Evolutionary conservation across 2,888 invertebrate genomes (phyloP), one percentile per base, ranked within the genome.

Genomic region (Apotomis capreana): DNA sequence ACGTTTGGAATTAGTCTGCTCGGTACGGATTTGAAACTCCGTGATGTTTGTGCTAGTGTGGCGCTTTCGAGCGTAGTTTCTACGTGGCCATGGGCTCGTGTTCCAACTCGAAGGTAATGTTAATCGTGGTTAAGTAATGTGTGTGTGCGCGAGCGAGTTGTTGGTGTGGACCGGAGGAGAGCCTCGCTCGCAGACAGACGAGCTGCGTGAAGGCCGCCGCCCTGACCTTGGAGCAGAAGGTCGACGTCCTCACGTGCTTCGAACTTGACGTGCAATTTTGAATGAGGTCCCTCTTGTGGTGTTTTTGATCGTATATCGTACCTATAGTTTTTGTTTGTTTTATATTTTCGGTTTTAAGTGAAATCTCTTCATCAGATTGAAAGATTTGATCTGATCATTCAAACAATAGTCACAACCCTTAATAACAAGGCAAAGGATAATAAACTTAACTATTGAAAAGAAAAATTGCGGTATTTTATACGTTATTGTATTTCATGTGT

Each of bases 141-240:
- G 81, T 77, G 75, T 83, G 82, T 84, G 81, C 85, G 84, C 85
- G 83, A 77, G 83, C 81, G 79, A 81, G 84, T 80, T 84, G 86
- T 84, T 85, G 83, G 83, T 81, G 78, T 80, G 81, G 81, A 82
- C 82, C 85, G 84, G 86, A 64, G 72, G 69, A 70, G 58, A 68
- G 81, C 85, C 83, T 57, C 84, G 83, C 85, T 82, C 85, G 83
- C 81, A 85, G 81, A 87, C 88, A 88, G 89, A 87, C 90, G 88
- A 90, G 88, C 90, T 89, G 88, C 89, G 86, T 90, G 93, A 92
- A 93, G 93, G 93, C 93, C 92, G 91, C 87, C 88, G 88, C 83
- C 85, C 84, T 90, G 93, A 93, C 93, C 93, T 93, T 93, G 89
- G 83, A 89, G 88, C 87, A 87, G 89, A 91, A 91, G 92, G 91